These are phyloP conservation scores for Yasuhikotakia modesta DNA, from an alignment of 2,797 vertebrate genomes.

Conservation along the genomic window DNA sequence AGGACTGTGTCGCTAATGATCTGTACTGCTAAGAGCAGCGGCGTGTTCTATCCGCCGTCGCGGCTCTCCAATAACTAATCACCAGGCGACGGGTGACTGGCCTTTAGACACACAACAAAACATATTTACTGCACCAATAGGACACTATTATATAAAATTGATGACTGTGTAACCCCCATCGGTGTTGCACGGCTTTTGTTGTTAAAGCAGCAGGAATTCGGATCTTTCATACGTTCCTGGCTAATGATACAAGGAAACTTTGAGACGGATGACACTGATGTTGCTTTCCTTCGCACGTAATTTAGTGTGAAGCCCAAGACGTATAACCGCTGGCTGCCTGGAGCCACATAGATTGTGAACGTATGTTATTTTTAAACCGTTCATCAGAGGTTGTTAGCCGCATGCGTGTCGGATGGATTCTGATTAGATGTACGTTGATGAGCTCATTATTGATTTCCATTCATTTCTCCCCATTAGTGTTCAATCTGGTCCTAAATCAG, in stretches of 20 bases:
- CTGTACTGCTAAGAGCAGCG: slow-evolving; percentile 23
- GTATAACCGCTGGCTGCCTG: not conserved
- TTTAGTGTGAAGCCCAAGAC: slow-evolving; percentile 6
- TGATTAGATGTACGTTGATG: slow-evolving; percentile 23
- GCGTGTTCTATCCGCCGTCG: slow-evolving; percentile 13
- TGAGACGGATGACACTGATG: slow-evolving; percentile 27
- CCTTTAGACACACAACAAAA: slow-evolving; percentile 42
- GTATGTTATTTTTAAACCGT: slow-evolving; percentile 32
- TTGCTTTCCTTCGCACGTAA: not conserved
- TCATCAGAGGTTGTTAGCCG: not conserved
- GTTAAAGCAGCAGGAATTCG: slow-evolving; percentile 27
- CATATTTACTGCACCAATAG: slow-evolving; percentile 47
- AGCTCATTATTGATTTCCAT: slow-evolving; percentile 38
- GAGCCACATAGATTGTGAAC: slow-evolving; percentile 13
- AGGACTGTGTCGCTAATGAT: slow-evolving; percentile 33
- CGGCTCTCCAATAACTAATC: slow-evolving; percentile 43
- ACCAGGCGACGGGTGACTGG: slow-evolving; percentile 40
- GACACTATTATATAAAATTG: slow-evolving; percentile 49
- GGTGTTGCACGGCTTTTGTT: slow-evolving; percentile 33
- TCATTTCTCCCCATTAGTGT: slow-evolving; percentile 9
- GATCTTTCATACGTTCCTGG: slow-evolving; percentile 16
- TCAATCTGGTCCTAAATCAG: slow-evolving; percentile 5
- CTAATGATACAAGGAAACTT: slow-evolving; percentile 41
- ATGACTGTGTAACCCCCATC: slow-evolving; percentile 53
- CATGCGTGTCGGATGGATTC: slow-evolving; percentile 7